A percentile compares a stretch with the other conserved stretches of the same genome.
These are phyloP conservation scores for Numida meleagris DNA, from an alignment of 2,113 vertebrate genomes.

Conservation along the genomic window DNA sequence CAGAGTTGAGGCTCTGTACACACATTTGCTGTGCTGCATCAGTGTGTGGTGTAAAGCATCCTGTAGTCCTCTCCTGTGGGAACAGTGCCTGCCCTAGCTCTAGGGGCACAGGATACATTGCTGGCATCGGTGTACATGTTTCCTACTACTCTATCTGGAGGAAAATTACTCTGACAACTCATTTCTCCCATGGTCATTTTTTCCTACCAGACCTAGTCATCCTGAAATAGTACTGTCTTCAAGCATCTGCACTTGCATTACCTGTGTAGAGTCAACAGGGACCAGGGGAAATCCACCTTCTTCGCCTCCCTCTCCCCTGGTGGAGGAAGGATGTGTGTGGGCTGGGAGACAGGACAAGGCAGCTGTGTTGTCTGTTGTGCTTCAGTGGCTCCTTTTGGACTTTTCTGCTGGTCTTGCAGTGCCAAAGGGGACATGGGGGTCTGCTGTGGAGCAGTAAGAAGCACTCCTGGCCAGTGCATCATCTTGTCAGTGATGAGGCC, in stretches of 20 bases:
- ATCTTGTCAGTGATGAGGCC: accelerated
- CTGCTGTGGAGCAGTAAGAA: not conserved
- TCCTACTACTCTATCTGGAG: not conserved
- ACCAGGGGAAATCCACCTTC: not conserved
- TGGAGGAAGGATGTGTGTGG: not conserved
- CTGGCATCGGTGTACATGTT: not conserved
- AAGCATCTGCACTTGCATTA: not conserved
- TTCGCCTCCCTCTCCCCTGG: not conserved
- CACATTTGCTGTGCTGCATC: not conserved
- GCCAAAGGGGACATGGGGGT: not conserved
- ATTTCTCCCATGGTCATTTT: not conserved
- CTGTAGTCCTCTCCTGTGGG: not conserved
- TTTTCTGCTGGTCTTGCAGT: not conserved
- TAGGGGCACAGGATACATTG: not conserved
- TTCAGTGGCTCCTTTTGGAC: not conserved
- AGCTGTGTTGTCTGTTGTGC: not conserved
- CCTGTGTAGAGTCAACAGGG: not conserved
- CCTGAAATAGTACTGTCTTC: not conserved
- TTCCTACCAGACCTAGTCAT: not conserved
- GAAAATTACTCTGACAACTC: not conserved
- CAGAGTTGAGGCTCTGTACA: not conserved
- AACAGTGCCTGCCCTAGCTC: not conserved
- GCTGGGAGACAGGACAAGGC: not conserved
- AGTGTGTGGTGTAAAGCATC: not conserved
- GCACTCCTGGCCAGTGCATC: accelerated